Evolutionary conservation across 1,140 invertebrate species (phyloP), one percentile per base, ranked within the genome.

Genomic region (Nasonia longicornis): DNA sequence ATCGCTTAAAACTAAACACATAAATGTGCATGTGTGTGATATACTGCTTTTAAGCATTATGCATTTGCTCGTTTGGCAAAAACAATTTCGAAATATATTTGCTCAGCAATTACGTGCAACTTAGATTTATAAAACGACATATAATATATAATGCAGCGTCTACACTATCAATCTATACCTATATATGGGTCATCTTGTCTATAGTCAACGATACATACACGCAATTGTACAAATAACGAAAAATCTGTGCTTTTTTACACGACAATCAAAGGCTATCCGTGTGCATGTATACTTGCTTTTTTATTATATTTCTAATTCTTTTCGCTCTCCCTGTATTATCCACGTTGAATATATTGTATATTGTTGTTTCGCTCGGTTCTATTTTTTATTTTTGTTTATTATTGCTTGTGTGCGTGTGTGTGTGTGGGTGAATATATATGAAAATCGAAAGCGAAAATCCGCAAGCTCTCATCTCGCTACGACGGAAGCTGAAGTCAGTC

Each of bases 281-380:
- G 48, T 52, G 16, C 38, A 42, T 42, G 38, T 42, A 42, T 42
- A 42, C 38, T 67, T 67, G 20, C 22, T 67, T 20, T 12, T 26
- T 29, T 20, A 35, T 69, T 29, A 14, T 16, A 35, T 35, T 35
- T 70, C 22, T 58, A 22, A 22, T 22, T 73, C 45, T 73, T 45
- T 73, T 52, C 26, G 26, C 16, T 71, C 69, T 71, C 20, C 35
- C 26, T 71, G 69, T n/a, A 42, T 38, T 10, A 31, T 71, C 35
- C 35, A 71, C 7, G 20, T 71, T 67, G 66, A 29, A 67, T 66
- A 42, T 66, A 20, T 72, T 72, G 35, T 48, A n/a, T 16, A 71
- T 71, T 7, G 16, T 42, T 22, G 14, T 38, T 71, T 42, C 69
- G 14, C 35, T 12, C n/a, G 7, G n/a, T 45, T 72, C 4, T 63